Percentiles rank a stretch among this genome's conserved stretches.
Evolutionary conservation across 2,797 vertebrate genomes (phyloP).

Genomic region (Eptatretus atami): DNA sequence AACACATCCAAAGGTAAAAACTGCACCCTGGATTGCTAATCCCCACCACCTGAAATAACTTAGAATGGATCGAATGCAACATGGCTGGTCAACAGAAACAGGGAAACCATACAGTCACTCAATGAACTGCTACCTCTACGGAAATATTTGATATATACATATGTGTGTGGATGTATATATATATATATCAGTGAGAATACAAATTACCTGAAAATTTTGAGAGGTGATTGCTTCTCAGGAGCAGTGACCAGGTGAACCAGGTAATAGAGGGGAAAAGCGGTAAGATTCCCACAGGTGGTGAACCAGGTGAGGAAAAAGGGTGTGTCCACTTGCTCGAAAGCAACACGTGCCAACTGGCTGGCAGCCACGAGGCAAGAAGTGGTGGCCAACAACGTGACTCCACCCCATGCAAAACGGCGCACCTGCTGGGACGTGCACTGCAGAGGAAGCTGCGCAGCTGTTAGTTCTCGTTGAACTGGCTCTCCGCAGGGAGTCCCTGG

Average conservation of each 20-base stretch:
- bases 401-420: constrained; percentile 8
- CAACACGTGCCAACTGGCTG: constrained; percentile 26
- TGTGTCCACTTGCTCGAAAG: constrained; percentile 35
- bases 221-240: constrained; percentile 26
- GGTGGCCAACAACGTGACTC: constrained; percentile 10
- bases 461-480: constrained; percentile 6
- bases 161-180: too few species aligned
- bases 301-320: constrained; percentile 15
- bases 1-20: too few species aligned
- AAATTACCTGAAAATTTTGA: constrained; percentile 11
- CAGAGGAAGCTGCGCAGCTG: constrained; percentile 11
- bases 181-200: too few species aligned
- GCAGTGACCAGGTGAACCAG: constrained; percentile 9
- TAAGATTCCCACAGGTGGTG: constrained; percentile 14
- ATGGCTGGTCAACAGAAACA: too few species aligned
- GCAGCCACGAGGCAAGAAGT: constrained; percentile 12
- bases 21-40: too few species aligned
- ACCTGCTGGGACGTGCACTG: constrained; percentile 7
- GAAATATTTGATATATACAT: too few species aligned
- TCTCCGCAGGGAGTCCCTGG: too few species aligned
- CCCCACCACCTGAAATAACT: too few species aligned
- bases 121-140: too few species aligned
- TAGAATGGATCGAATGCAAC: too few species aligned
- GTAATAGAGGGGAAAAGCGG: constrained; percentile 14
- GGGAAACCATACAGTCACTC: too few species aligned